Percentiles rank a stretch among this genome's conserved stretches.
Evolutionary conservation across 2,113 vertebrate species (phyloP).

Genomic region (Nyctibius bracteatus): DNA sequence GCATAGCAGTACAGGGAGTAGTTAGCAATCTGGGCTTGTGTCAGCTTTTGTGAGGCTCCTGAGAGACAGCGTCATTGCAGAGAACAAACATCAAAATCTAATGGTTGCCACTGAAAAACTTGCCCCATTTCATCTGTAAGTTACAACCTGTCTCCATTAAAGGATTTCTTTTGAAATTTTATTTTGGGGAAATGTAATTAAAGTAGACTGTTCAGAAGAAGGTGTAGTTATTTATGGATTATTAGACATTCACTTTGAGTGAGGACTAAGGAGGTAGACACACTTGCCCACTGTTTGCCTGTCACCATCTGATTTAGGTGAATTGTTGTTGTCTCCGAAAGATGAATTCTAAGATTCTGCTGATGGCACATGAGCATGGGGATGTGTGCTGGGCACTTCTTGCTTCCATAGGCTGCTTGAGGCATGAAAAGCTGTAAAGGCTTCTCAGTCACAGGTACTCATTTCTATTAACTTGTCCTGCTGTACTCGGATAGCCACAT

Average conservation of each 20-base stretch:
- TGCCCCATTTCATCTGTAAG: background rate
- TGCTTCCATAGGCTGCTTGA: background rate
- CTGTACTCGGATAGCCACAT: background rate
- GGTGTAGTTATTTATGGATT: background rate
- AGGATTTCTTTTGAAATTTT: background rate
- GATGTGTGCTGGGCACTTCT: background rate
- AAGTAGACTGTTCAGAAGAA: background rate
- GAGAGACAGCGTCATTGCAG: background rate
- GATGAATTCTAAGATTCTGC: background rate
- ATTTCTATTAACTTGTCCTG: background rate
- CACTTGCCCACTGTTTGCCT: background rate
- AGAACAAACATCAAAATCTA: background rate
- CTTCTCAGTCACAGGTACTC: background rate
- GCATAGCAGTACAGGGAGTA: background rate
- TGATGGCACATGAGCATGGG: rapidly evolving
- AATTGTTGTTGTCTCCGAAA: background rate
- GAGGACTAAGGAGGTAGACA: background rate
- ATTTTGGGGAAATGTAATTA: background rate
- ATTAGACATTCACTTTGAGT: background rate
- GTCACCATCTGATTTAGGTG: background rate
- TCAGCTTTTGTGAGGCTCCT: background rate
- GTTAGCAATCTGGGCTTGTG: background rate
- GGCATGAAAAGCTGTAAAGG: background rate
- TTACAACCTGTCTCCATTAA: background rate
- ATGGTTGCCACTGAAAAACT: background rate